Evolutionary conservation across 1,140 invertebrate genomes (phyloP).

Genomic region (Lasioglossum baleicum): DNA sequence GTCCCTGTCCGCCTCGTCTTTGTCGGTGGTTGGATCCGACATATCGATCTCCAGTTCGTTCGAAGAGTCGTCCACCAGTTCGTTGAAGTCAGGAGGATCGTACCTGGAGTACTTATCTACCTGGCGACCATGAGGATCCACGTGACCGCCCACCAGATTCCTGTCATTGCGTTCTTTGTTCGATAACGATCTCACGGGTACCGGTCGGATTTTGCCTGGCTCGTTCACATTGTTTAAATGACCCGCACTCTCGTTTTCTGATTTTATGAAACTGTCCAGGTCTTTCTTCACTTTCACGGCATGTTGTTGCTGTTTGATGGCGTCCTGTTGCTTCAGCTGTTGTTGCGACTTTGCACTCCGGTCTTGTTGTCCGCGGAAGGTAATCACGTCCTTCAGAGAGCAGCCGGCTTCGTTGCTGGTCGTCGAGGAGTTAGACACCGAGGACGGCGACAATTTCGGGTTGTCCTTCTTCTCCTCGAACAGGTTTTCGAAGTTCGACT

Average conservation of each 20-base stretch:
- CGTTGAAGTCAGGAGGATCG: slow-evolving; percentile 88
- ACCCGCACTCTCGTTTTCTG: slow-evolving; percentile 80
- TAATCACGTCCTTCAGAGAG: slow-evolving; percentile 85
- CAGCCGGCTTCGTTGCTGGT: slow-evolving; percentile 82
- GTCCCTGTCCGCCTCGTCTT: slow-evolving; percentile 79
- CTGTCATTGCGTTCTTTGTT: slow-evolving; percentile 75
- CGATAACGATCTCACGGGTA: slow-evolving; percentile 57
- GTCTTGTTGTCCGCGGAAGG: slow-evolving; percentile 81
- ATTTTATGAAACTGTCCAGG: slow-evolving; percentile 80
- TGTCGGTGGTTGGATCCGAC: slow-evolving; percentile 82
- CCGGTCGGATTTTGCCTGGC: slow-evolving; percentile 52
- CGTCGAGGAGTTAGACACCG: slow-evolving; percentile 81
- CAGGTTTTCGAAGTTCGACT: slow-evolving; percentile 89
- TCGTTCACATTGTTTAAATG: slow-evolving; percentile 65
- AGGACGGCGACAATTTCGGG: slow-evolving; percentile 84
- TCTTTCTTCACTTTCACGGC: slow-evolving; percentile 72
- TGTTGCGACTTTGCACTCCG: slow-evolving; percentile 68
- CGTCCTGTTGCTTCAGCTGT: slow-evolving; percentile 68
- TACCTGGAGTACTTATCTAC: slow-evolving; percentile 81
- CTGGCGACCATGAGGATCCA: slow-evolving; percentile 62
- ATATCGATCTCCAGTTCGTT: slow-evolving; percentile 90
- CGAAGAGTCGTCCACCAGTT: slow-evolving; percentile 88
- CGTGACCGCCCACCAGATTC: slow-evolving; percentile 51
- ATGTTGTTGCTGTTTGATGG: slow-evolving; percentile 66
- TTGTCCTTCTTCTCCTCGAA: slow-evolving; percentile 89